Percentiles rank a stretch among this genome's conserved stretches.
These are phyloP conservation scores for Parnassius mnemosyne DNA, from an alignment of 2,888 invertebrate genomes.

Conservation along the genomic window DNA sequence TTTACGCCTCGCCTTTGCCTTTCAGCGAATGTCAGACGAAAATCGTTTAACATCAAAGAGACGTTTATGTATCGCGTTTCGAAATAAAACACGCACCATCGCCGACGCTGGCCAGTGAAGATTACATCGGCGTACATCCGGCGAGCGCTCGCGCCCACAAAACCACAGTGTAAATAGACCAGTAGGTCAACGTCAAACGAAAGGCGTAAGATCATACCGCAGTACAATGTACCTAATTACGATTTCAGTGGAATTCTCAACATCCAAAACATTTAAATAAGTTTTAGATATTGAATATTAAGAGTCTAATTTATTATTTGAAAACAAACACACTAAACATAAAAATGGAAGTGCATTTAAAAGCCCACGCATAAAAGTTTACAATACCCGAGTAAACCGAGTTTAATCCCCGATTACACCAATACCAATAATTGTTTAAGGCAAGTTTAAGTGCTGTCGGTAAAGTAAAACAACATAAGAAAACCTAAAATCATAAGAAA, in stretches of 20 bases:
- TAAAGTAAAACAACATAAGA: no score
- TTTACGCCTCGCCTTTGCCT: constrained; percentile 40
- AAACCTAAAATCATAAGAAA: no score
- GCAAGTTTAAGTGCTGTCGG: no score
- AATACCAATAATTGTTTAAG: no score
- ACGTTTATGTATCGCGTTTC: constrained; percentile 54
- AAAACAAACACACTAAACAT: not conserved
- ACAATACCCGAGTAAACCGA: no score
- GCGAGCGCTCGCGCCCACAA: constrained; percentile 27
- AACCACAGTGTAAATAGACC: constrained; percentile 30
- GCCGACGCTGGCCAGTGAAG: constrained; percentile 22
- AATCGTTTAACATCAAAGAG: constrained; percentile 59
- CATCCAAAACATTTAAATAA: not conserved
- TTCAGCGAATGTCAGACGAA: constrained; percentile 53
- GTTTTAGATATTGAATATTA: not conserved
- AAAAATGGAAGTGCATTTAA: no score
- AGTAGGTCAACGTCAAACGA: constrained; percentile 29
- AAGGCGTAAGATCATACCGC: constrained; percentile 15
- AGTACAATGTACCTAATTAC: not conserved
- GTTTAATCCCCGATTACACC: no score
- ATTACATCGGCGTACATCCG: constrained; percentile 23
- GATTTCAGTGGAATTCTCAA: constrained; percentile 1
- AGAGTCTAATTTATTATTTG: not conserved
- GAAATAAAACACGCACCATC: constrained; percentile 48
- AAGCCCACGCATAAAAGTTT: no score